phyloP scores from a whole-genome alignment of 1,140 invertebrate genomes.

The Drosophila lowei region DNA sequence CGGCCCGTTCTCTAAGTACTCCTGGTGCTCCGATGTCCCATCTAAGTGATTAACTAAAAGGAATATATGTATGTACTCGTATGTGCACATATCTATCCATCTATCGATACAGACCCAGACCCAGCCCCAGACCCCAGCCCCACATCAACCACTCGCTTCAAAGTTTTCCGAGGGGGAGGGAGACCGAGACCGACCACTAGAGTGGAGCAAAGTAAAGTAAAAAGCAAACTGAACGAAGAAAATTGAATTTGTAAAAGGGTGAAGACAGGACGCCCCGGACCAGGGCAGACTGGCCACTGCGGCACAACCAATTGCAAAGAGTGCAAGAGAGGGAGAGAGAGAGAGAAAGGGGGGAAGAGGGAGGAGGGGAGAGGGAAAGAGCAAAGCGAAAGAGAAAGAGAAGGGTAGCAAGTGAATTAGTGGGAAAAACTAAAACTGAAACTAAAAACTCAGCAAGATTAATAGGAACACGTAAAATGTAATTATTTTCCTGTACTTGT shows the following conservation, averaged over 20 bases:
- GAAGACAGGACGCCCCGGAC: slow-evolving; percentile 6
- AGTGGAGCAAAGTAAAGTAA: slow-evolving; percentile 31
- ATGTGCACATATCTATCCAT: too few species aligned
- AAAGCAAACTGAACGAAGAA: slow-evolving; percentile 69
- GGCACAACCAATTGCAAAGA: not conserved
- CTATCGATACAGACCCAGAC: too few species aligned
- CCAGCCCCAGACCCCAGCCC: too few species aligned
- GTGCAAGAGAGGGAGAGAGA: not conserved
- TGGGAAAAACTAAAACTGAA: slow-evolving; percentile 76
- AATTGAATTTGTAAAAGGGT: slow-evolving; percentile 66
- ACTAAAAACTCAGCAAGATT: slow-evolving; percentile 80
- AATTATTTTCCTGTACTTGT: slow-evolving; percentile 81
- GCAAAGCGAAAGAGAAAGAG: not conserved
- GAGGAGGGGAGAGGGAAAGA: not conserved
- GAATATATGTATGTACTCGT: too few species aligned
- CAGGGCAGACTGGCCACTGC: not conserved
- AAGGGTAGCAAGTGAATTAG: slow-evolving; percentile 68
- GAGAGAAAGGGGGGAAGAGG: too few species aligned
- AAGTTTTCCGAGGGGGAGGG: slow-evolving; percentile 27
- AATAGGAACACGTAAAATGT: slow-evolving; percentile 81
- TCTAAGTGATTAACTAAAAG: too few species aligned
- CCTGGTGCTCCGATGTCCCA: slow-evolving; percentile 3
- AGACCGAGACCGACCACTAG: not conserved
- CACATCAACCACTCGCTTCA: not conserved
- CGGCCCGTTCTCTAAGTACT: not conserved